Percentiles rank a stretch among this genome's conserved stretches.
Evolutionary conservation across 1,140 invertebrate genomes (phyloP).

Genomic region (Drosophila melanogaster): Release_6_plus_ISO1_MT NT_033777.3:9436001-9436500

Average conservation of each 20-base stretch:
- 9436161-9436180: background rate
- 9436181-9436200: too few species aligned
- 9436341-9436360: conserved; percentile 13
- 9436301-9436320: conserved; percentile 9
- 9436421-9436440: conserved; percentile 50
- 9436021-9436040: conserved; percentile 12
- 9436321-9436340: conserved; percentile 1
- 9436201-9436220: background rate
- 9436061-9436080: background rate
- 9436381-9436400: conserved; percentile 68
- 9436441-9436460: conserved; percentile 64
- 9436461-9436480: conserved; percentile 43
- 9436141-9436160: too few species aligned
- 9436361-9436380: conserved; percentile 28
- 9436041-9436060: conserved; percentile 8
- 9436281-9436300: background rate
- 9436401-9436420: conserved; percentile 39
- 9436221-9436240: background rate
- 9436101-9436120: too few species aligned
- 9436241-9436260: background rate
- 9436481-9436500: conserved; percentile 8
- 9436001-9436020: conserved; percentile 44
- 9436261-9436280: background rate
- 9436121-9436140: too few species aligned
- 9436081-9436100: background rate